phyloP scores from a whole-genome alignment of 2,113 vertebrate genomes.

The Panurus biarmicus region DNA sequence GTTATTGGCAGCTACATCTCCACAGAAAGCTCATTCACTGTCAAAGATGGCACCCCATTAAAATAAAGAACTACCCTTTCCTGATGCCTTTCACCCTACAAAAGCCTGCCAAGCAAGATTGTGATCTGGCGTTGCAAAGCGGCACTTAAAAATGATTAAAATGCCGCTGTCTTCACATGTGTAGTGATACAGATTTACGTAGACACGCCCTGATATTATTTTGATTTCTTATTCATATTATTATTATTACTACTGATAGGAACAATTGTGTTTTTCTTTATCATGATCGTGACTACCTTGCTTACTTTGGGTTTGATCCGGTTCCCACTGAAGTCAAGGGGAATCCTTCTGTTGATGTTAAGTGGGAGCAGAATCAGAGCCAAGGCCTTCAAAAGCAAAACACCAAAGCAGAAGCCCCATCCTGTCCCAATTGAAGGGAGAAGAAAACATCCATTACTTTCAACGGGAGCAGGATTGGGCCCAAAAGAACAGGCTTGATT shows the following conservation, averaged over 20 bases:
- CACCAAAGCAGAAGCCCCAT: slow-evolving; percentile 15
- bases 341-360: slow-evolving; percentile 19
- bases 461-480: slow-evolving; percentile 56
- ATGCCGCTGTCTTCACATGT: slow-evolving; percentile 30
- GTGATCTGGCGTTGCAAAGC: slow-evolving; percentile 9
- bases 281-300: slow-evolving; percentile 74
- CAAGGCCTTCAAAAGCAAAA: slow-evolving; percentile 15
- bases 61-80: background rate
- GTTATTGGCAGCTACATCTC: slow-evolving; percentile 26
- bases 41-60: background rate
- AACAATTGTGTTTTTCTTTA: slow-evolving; percentile 56
- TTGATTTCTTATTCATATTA: background rate
- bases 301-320: slow-evolving; percentile 48
- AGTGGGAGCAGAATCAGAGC: slow-evolving; percentile 52
- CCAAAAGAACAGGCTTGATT: slow-evolving; percentile 46
- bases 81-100: background rate
- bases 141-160: slow-evolving; percentile 19
- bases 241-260: slow-evolving; percentile 5
- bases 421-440: slow-evolving; percentile 51
- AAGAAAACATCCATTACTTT: slow-evolving; percentile 40
- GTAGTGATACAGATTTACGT: slow-evolving; percentile 39
- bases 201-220: background rate
- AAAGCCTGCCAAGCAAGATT: background rate
- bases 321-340: slow-evolving; percentile 53
- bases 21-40: background rate